Evolutionary conservation across 2,888 invertebrate genomes (phyloP), one percentile per base, ranked within the genome.

Genomic region (Gasteruption jaculator): DNA sequence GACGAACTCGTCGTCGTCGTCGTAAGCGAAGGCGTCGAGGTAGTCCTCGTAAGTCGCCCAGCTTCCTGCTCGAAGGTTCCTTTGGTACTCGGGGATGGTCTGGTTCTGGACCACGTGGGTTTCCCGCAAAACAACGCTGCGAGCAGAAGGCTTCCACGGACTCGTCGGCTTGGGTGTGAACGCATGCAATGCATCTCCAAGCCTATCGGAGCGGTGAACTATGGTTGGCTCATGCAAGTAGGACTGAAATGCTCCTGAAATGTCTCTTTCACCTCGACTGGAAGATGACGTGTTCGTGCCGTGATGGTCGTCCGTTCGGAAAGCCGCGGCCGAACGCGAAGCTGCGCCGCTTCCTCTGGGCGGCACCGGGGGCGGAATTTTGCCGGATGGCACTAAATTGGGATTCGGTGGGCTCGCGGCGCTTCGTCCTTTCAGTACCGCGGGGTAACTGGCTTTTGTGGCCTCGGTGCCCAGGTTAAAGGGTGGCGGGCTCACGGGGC

Each of bases 281-380:
- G 63, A 57, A 43, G 62, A 49, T 33, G 52, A 48, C 29, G 58
- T 55, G 19, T 61, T 57, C 25, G 44, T 16, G 39, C 41, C 22
- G 43, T 35, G 34, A 43, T 39, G n/a, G n/a, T n/a, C n/a, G n/a
- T 8, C 57, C 61, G 26, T 58, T n/a, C n/a, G n/a, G 15, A 37
- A 45, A 11, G 45, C 44, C 46, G 43, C 59, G 42, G 48, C 39
- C 44, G 50, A 35, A 38, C 48, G 46, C 16, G 52, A 49, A n/a
- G n/a, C n/a, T n/a, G n/a, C n/a, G 5, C 50, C 53, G 42, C 60
- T 61, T 42, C 88, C 88, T 58, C 91, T 76, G 3, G 91, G 91
- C 39, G 91, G 91, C 37, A 91, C 91, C 15, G 91, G 91, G 39
- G 91, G 91, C 27, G 91, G 91, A 26, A 90, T 82, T 71, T 86